Conservation (phyloP, 2,113 vertebrate species). For the Ictalurus furcatus region DNA sequence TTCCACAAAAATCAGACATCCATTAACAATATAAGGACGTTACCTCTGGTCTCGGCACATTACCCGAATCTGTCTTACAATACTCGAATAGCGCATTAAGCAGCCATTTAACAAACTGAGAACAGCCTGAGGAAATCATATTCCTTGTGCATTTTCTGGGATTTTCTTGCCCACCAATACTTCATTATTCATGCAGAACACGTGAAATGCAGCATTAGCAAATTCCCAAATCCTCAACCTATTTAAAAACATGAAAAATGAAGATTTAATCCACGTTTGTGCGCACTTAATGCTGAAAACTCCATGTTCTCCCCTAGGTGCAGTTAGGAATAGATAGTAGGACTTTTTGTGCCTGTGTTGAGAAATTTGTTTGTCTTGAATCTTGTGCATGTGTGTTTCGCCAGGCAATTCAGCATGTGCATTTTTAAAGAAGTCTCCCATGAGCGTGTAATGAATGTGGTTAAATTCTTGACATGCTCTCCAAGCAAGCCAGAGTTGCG, state of each 20-base stretch:
- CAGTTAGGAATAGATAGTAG: neutral
- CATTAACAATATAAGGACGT: neutral
- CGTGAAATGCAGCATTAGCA: neutral
- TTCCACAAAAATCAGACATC: neutral
- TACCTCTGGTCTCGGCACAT: neutral
- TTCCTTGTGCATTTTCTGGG: neutral
- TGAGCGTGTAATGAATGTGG: constrained; percentile 34
- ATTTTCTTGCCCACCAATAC: neutral
- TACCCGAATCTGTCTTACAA: neutral
- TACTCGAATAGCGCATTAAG: neutral
- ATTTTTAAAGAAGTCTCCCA: constrained; percentile 25
- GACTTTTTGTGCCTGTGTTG: constrained; percentile 21
- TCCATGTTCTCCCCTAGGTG: neutral
- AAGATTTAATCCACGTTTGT: neutral
- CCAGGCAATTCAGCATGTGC: constrained; percentile 10
- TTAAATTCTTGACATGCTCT: constrained; percentile 29
- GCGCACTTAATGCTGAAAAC: neutral
- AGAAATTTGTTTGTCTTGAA: constrained; percentile 41
- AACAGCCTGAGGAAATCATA: neutral
- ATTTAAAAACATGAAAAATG: neutral
- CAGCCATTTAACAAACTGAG: neutral
- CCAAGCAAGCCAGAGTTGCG: constrained; percentile 23
- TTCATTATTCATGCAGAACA: constrained; percentile 1
- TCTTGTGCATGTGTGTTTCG: neutral
- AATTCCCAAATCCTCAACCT: neutral